Base-by-base conservation (phyloP, 2,113 vertebrate species). In the Dromas ardeola region DNA sequence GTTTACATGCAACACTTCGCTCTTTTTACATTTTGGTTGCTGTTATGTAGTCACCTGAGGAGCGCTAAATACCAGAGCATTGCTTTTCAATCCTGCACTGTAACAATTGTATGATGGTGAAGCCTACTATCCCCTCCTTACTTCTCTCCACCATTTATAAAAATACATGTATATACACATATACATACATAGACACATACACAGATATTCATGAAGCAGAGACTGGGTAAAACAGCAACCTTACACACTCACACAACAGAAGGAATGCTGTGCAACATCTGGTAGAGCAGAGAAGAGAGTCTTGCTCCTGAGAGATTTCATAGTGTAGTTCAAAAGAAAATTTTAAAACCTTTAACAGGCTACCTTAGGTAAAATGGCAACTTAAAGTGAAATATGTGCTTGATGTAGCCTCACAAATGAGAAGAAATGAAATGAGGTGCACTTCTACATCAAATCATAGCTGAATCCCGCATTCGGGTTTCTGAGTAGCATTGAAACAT, bases 1-100 rank as follows among this genome's bases (percentile, higher is more conserved):
- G 50, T 19, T 58, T 3, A 11, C 45, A 45, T 0, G 0, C 23
- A 85, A 14, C 10, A 9, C 11, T 55, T 53, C 0, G 0, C 14
- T 52, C 18, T 12, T 26, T 17, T 20, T 6, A 23, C 20, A 9
- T 26, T 49, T 45, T 36, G 52, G 19, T 13, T 53, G 16, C 65
- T 71, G 32, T 55, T 55, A 11, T 1, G 5, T 36, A 34, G 34
- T 59, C 70, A 49, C 30, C 21, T 7, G 52, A 67, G 42, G 10
- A 74, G 18, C 43, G n/a, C 7, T 26, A 81, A 43, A 19, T 29
- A 32, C 5, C 29, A 53, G 17, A 67, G 26, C 34, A 25, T 1
- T 61, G 29, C 22, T 76, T 43, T 56, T 36, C 49, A 56, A n/a
- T 15, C 34, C 59, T 14, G 32, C 47, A 23, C 72, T 38, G 15